Evolutionary conservation across 1,140 invertebrate species (phyloP).

Genomic region (Drosophila pachea): DNA sequence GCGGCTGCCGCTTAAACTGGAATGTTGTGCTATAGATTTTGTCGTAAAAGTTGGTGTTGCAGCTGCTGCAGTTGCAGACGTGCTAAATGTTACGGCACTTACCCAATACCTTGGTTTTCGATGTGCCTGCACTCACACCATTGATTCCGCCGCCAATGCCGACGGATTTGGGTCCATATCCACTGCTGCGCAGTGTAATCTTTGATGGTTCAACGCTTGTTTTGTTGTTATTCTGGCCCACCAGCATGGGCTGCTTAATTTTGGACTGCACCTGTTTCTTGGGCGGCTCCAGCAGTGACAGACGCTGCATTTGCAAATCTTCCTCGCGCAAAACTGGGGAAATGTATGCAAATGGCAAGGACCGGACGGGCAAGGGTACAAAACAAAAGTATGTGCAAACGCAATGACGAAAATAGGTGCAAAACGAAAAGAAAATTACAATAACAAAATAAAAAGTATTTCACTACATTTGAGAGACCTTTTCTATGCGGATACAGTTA

Average conservation of each 20-base stretch:
- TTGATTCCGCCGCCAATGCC: slow-evolving; percentile 1
- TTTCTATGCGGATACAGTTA: neutral
- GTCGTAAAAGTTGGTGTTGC: neutral
- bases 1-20: slow-evolving; percentile 1
- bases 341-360: slow-evolving; percentile 31
- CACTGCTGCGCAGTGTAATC: slow-evolving; percentile 51
- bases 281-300: slow-evolving; percentile 54
- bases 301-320: slow-evolving; percentile 67
- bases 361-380: slow-evolving; percentile 30
- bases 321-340: slow-evolving; percentile 68
- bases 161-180: slow-evolving; percentile 50
- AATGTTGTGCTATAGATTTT: slow-evolving; percentile 17
- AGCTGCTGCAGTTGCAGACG: slow-evolving; percentile 17
- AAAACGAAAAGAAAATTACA: slow-evolving; percentile 29
- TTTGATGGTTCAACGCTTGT: slow-evolving; percentile 27
- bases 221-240: slow-evolving; percentile 25
- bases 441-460: slow-evolving; percentile 37
- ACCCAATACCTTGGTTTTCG: slow-evolving; percentile 26
- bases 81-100: slow-evolving; percentile 21
- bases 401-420: slow-evolving; percentile 56
- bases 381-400: slow-evolving; percentile 46
- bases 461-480: slow-evolving; percentile 27
- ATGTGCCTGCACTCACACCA: slow-evolving; percentile 12
- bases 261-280: slow-evolving; percentile 11
- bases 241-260: slow-evolving; percentile 49